Percentiles rank a stretch among this genome's conserved stretches.
Conservation (phyloP, 1,140 invertebrate species). For the Palaemon carinicauda region DNA sequence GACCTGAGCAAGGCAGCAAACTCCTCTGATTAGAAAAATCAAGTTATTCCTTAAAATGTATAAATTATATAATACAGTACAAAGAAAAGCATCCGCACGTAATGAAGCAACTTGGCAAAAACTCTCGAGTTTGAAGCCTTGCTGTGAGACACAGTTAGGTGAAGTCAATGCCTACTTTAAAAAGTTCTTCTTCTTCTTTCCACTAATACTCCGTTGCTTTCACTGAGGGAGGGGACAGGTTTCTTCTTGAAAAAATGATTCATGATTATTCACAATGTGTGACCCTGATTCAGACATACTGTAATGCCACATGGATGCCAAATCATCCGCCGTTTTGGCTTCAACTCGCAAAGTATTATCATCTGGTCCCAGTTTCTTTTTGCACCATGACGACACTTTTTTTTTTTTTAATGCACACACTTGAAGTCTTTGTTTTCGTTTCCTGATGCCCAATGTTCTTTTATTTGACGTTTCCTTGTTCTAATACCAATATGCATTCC, state of each 20-base stretch:
- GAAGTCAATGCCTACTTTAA: constrained; percentile 34
- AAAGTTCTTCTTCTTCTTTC: constrained; percentile 28
- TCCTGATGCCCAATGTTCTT: neutral
- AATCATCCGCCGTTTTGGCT: neutral
- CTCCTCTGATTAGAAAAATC: neutral
- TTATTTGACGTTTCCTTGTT: constrained; percentile 12
- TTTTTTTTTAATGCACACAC: neutral
- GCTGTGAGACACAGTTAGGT: neutral
- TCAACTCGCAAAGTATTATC: constrained; percentile 35
- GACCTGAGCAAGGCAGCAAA: constrained; percentile 43
- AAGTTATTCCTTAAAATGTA: constrained; percentile 2
- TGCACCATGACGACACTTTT: constrained; percentile 29
- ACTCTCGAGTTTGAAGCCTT: neutral
- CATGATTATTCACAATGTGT: constrained; percentile 44
- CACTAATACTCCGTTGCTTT: neutral
- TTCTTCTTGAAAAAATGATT: constrained; percentile 45
- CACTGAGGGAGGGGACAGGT: constrained; percentile 47
- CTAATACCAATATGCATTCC: neutral
- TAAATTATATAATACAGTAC: constrained; percentile 1
- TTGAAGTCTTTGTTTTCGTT: neutral
- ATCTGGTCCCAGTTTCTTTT: constrained; percentile 47
- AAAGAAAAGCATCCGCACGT: neutral
- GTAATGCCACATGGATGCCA: constrained; percentile 50
- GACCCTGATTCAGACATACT: constrained; percentile 53
- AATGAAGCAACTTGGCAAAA: neutral